Percentiles rank a stretch among this genome's conserved stretches.
phyloP scores from a whole-genome alignment of 2,113 vertebrate species.

The Suricata suricatta region DNA sequence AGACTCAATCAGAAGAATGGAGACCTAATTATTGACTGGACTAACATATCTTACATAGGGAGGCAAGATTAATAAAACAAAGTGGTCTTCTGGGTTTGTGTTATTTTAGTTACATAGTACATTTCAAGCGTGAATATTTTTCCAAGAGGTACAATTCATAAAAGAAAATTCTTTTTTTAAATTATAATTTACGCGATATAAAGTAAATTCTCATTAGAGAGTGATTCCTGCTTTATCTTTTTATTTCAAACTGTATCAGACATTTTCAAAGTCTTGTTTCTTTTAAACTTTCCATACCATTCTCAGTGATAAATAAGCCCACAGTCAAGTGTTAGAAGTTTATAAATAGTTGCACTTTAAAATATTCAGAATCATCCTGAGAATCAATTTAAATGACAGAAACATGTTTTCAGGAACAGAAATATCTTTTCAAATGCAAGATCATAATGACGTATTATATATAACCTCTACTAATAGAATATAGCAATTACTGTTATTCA shows the following conservation, averaged over 20 bases:
- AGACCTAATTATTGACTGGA: conserved; percentile 36
- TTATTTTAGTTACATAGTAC: conserved; percentile 15
- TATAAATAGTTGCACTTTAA: conserved; percentile 42
- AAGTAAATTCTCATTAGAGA: conserved; percentile 17
- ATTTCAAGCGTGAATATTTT: conserved; percentile 43
- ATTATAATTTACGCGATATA: neutral
- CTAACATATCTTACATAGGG: neutral
- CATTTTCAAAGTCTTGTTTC: conserved; percentile 14
- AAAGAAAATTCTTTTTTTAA: neutral
- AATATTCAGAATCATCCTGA: neutral
- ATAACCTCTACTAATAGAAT: neutral
- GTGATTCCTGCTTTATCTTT: conserved; percentile 36
- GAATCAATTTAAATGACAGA: neutral
- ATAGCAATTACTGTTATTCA: neutral
- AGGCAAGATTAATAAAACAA: conserved; percentile 62
- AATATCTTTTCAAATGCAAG: conserved; percentile 34
- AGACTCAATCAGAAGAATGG: conserved; percentile 9
- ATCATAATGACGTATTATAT: neutral
- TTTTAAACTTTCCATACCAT: neutral
- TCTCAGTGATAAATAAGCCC: neutral
- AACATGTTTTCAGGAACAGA: neutral
- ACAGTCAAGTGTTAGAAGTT: neutral
- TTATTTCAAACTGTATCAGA: conserved; percentile 20
- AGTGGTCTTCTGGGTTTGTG: conserved; percentile 26
- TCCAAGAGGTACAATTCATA: neutral